A percentile compares a stretch with the other conserved stretches of the same genome.
These are phyloP conservation scores for Plectus sambesii DNA, from an alignment of 1,140 invertebrate species.

Conservation along the genomic window DNA sequence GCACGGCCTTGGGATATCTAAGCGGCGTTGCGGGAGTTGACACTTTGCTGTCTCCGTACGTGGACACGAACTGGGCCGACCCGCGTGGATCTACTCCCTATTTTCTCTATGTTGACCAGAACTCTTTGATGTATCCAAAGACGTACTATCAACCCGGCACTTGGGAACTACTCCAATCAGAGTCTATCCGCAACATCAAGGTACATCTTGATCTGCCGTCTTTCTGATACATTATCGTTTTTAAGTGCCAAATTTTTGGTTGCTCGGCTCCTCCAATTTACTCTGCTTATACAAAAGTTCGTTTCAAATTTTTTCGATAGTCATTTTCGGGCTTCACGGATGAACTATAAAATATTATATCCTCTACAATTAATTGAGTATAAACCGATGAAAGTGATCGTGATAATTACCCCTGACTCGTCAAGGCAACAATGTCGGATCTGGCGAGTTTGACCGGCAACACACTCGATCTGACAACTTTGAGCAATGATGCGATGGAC, in stretches of 20 bases:
- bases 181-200: too few relatives aligned
- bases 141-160: conserved; percentile 24
- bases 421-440: conserved; percentile 8
- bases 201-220: too few relatives aligned
- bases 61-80: conserved; percentile 38
- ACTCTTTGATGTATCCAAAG: conserved; percentile 8
- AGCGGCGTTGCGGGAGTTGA: conserved; percentile 19
- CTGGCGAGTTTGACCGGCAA: conserved; percentile 14
- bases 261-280: too few relatives aligned
- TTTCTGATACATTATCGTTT: too few relatives aligned
- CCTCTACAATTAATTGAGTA: too few relatives aligned
- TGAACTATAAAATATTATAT: too few relatives aligned
- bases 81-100: conserved; percentile 23
- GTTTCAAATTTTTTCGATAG: too few relatives aligned
- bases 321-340: too few relatives aligned
- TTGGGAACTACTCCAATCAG: conserved; percentile 20
- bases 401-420: conserved; percentile 6
- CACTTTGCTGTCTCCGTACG: conserved; percentile 21
- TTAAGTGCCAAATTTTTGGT: too few relatives aligned
- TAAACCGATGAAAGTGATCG: too few relatives aligned
- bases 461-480: conserved; percentile 10
- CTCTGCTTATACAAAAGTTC: too few relatives aligned
- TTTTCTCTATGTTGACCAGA: conserved; percentile 28
- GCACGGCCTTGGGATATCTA: too few relatives aligned
- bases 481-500: conserved; percentile 20